Percentiles rank a stretch among this genome's conserved stretches.
These are phyloP conservation scores for Myotis yumanensis DNA, from an alignment of 2,113 vertebrate genomes.

Conservation along the genomic window DNA sequence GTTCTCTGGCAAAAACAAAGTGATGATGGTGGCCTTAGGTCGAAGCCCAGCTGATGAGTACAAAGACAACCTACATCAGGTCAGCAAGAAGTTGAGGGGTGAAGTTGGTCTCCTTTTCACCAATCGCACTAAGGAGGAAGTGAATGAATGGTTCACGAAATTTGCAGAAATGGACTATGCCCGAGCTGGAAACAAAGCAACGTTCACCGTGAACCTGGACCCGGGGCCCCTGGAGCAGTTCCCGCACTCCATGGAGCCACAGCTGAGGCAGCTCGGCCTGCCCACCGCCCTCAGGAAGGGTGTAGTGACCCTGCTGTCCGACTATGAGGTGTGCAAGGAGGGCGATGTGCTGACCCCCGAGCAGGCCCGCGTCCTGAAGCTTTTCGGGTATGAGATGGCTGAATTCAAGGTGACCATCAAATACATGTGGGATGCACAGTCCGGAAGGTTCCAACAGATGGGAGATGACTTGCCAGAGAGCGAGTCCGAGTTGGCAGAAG, in stretches of 20 bases:
- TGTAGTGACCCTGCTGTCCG: slow-evolving; percentile 92
- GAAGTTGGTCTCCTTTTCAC: slow-evolving; percentile 98
- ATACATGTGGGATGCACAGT: slow-evolving; percentile 94
- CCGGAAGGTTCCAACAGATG: slow-evolving; percentile 88
- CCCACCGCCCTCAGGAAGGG: slow-evolving; percentile 95
- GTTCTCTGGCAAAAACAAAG: slow-evolving; percentile 99
- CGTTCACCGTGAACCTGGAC: slow-evolving; percentile 88
- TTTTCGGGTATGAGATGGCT: slow-evolving; percentile 93
- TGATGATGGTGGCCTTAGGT: slow-evolving; percentile 96
- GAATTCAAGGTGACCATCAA: slow-evolving; percentile 94
- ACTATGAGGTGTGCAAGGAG: slow-evolving; percentile 93
- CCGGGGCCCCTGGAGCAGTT: slow-evolving; percentile 95
- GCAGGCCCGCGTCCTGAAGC: slow-evolving; percentile 96
- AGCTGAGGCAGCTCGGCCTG: slow-evolving; percentile 94
- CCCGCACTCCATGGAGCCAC: slow-evolving; percentile 97
- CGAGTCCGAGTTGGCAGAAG: slow-evolving; percentile 56
- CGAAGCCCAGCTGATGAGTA: slow-evolving; percentile 93
- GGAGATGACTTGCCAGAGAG: slow-evolving; percentile 65
- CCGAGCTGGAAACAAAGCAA: slow-evolving; percentile 90
- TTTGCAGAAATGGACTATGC: slow-evolving; percentile 93
- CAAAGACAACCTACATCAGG: slow-evolving; percentile 96
- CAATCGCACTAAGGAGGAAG: slow-evolving; percentile 92
- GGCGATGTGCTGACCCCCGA: slow-evolving; percentile 93
- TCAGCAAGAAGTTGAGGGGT: slow-evolving; percentile 91
- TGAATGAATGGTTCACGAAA: slow-evolving; percentile 92